Evolutionary conservation across 2,888 invertebrate genomes (phyloP).

Genomic region (Acanthopleura granulata): DNA sequence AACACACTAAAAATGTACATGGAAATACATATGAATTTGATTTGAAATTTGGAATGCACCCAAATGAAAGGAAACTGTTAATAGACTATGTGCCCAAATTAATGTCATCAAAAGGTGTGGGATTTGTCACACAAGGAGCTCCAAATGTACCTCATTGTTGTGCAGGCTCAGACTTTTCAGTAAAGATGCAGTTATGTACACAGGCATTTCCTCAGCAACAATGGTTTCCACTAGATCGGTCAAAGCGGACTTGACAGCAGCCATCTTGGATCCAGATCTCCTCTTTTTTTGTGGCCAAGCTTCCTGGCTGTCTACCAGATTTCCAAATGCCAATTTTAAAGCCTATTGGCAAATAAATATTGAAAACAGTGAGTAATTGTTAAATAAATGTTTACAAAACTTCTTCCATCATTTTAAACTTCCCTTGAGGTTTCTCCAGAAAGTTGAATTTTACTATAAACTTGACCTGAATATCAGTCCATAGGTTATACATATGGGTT

Average conservation of each 20-base stretch:
- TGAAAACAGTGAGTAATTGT: too few species aligned
- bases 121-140: too few species aligned
- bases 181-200: slow-evolving; percentile 34
- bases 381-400: too few species aligned
- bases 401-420: too few species aligned
- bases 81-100: too few species aligned
- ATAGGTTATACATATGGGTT: neutral
- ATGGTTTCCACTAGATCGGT: slow-evolving; percentile 23
- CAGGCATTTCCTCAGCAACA: slow-evolving; percentile 35
- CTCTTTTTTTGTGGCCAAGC: neutral
- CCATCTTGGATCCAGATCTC: slow-evolving; percentile 4
- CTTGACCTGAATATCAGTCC: neutral
- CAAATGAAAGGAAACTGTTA: too few species aligned
- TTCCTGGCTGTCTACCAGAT: too few species aligned
- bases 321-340: neutral
- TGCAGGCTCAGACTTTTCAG: slow-evolving; percentile 32
- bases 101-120: too few species aligned
- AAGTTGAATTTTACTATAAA: neutral
- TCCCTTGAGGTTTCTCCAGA: too few species aligned
- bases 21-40: too few species aligned
- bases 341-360: neutral
- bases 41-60: too few species aligned
- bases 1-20: too few species aligned
- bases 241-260: neutral
- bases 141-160: slow-evolving; percentile 34